Base-by-base conservation (phyloP, 2,797 vertebrate genomes). In the Taeniopygia guttata region DNA sequence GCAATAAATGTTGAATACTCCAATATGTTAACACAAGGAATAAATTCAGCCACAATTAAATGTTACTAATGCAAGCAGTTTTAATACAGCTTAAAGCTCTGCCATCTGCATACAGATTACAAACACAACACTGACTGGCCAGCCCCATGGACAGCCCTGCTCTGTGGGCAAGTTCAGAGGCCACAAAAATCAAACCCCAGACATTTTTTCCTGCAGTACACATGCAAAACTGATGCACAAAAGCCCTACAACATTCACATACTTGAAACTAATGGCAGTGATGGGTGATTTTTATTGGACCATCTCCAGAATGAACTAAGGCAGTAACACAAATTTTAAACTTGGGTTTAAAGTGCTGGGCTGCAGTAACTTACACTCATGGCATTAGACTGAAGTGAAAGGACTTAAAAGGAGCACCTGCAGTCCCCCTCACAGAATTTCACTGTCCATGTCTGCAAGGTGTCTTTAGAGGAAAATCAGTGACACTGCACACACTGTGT, bases 1-100 rank as follows among this genome's bases (percentile, higher is more conserved):
- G 87, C 91, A 96, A 94, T 54, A 95, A 81, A 95, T 45, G 73
- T 64, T 96, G 77, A 91, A 90, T 92, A 73, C 91, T 96, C 95
- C 84, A 77, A 75, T 93, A 90, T 78, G 92, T 96, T 96, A 96
- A 97, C 91, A 95, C 92, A 95, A 90, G 91, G 68, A 85, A 97
- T 94, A 95, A 93, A 94, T 95, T 97, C 87, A 97, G 97, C 93
- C 95, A 97, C 90, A 82, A 93, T 96, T 96, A 96, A 91, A 91
- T 88, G 94, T 95, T 93, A 96, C 93, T 94, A 95, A 70, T 9
- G 83, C 94, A 97, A 97, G 96, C 96, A 93, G 82, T 96, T 97
- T 94, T 91, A 96, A 96, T 56, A 88, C 74, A 92, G 94, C 93
- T 85, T 92, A 64, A 96, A 97, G 96, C 96, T 97, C 93, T 96